Evolutionary conservation across 2,113 vertebrate genomes (phyloP).

Genomic region (Actinemys pallida): DNA sequence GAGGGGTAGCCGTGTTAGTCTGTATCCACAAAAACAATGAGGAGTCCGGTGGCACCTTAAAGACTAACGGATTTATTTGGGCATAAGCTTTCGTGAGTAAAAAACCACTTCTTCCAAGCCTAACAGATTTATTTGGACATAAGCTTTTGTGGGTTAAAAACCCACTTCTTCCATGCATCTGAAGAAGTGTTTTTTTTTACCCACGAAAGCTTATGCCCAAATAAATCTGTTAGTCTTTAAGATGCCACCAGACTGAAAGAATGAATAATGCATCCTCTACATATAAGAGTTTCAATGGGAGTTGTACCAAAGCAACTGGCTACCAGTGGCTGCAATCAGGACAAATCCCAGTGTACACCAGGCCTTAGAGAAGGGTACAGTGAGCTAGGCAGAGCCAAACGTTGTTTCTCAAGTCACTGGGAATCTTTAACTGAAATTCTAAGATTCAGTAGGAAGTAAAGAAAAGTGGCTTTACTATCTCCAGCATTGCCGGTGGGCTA

Average conservation of each 20-base stretch:
- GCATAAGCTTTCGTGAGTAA: no score
- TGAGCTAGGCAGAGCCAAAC: neutral
- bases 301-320: neutral
- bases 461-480: neutral
- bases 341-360: neutral
- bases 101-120: no score
- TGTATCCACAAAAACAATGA: no score
- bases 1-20: no score
- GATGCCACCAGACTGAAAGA: neutral
- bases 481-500: fast-evolving
- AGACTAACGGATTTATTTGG: no score
- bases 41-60: no score
- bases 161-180: no score
- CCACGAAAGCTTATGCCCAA: no score
- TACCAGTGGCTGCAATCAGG: neutral
- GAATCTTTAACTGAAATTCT: neutral
- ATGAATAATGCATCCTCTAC: neutral
- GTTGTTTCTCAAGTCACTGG: neutral
- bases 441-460: neutral
- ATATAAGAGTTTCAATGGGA: neutral
- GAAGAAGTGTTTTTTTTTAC: no score
- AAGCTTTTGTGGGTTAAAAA: no score
- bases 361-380: neutral
- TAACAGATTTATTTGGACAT: no score
- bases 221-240: no score